A percentile compares a stretch with the other conserved stretches of the same genome.
Evolutionary conservation across 2,113 vertebrate species (phyloP).

Genomic region (Gallinago media): DNA sequence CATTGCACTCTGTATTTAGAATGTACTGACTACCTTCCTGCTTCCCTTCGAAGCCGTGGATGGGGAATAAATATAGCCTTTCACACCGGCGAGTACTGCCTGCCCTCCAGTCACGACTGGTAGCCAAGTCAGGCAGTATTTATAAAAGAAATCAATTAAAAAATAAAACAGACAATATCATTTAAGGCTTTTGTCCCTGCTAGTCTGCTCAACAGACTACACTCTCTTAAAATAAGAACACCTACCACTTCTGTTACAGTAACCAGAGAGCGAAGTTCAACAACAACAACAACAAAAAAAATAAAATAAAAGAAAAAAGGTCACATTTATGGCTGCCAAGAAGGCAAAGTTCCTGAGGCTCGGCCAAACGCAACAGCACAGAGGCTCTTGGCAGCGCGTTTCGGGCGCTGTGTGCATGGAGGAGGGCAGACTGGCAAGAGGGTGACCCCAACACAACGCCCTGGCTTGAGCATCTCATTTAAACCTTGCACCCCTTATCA

Average conservation of each 20-base stretch:
- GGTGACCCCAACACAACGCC: accelerated
- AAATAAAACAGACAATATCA: constrained; percentile 19
- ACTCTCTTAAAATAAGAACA: constrained; percentile 12
- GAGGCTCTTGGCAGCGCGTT: accelerated
- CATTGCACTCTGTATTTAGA: constrained; percentile 46
- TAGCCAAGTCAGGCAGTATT: constrained; percentile 18
- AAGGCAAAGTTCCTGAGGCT: constrained; percentile 53
- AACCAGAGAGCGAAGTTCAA: background rate
- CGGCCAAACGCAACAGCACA: background rate
- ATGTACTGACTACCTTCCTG: background rate
- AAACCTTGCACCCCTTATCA: background rate
- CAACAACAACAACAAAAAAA: background rate
- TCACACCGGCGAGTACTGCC: background rate
- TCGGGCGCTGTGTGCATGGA: accelerated
- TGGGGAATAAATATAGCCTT: background rate
- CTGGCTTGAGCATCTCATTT: background rate
- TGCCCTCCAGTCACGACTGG: background rate
- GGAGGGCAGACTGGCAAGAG: accelerated
- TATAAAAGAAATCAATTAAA: constrained; percentile 20
- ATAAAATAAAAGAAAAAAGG: background rate
- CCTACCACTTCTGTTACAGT: constrained; percentile 20
- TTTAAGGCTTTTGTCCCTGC: constrained; percentile 46
- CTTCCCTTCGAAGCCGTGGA: background rate
- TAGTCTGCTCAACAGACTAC: constrained; percentile 32
- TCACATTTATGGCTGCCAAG: constrained; percentile 51